A percentile compares a stretch with the other conserved stretches of the same genome.
Evolutionary conservation across 1,140 invertebrate species (phyloP).

Genomic region (Nixonia krombeini): DNA sequence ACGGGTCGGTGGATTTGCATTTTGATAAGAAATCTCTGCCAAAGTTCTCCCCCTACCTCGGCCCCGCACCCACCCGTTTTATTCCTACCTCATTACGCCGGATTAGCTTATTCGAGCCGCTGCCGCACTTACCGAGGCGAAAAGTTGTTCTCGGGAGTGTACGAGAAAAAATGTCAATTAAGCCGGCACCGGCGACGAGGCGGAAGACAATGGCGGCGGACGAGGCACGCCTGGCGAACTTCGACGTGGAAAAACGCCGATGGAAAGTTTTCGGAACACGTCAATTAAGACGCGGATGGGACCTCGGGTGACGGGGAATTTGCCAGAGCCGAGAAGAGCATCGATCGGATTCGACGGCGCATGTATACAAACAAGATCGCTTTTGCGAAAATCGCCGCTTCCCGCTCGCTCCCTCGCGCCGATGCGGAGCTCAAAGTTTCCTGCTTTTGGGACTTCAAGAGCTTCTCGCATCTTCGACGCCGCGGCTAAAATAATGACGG

Average conservation of each 20-base stretch:
- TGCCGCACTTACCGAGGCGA: constrained; percentile 45
- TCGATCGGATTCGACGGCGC: constrained; percentile 16
- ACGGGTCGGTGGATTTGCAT: constrained; percentile 67
- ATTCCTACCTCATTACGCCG: constrained; percentile 69
- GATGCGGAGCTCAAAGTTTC: neutral
- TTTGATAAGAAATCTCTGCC: constrained; percentile 71
- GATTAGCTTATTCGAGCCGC: constrained; percentile 63
- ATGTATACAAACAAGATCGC: constrained; percentile 23
- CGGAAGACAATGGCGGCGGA: constrained; percentile 34
- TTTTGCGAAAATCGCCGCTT: constrained; percentile 1
- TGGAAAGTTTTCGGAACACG: constrained; percentile 47
- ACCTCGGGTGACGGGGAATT: constrained; percentile 8
- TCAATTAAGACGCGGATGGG: constrained; percentile 49
- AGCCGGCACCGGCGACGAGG: constrained; percentile 22
- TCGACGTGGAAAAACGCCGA: constrained; percentile 25
- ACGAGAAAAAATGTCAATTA: constrained; percentile 51
- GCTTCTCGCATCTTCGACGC: too few species aligned
- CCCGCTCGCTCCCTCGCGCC: constrained; percentile 4
- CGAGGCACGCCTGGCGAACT: too few species aligned
- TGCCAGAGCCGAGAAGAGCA: constrained; percentile 1
- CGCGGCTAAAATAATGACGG: too few species aligned
- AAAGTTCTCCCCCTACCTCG: constrained; percentile 59
- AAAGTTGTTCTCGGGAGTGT: constrained; percentile 47
- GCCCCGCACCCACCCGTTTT: constrained; percentile 54
- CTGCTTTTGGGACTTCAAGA: too few species aligned